These are phyloP conservation scores for Hepsetus odoe DNA, from an alignment of 2,113 vertebrate genomes.

Conservation along the genomic window DNA sequence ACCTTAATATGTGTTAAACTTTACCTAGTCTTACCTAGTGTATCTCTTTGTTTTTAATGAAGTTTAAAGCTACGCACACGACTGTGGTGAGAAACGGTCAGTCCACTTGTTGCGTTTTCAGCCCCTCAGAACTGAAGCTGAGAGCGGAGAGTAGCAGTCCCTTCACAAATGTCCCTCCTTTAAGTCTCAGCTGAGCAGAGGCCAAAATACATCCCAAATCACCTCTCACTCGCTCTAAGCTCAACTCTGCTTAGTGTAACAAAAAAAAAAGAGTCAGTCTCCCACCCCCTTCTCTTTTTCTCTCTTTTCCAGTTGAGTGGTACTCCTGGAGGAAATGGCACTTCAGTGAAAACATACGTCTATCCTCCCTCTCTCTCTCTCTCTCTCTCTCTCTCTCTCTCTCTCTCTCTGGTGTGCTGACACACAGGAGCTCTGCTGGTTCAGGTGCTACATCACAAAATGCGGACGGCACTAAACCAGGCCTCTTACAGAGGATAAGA, in stretches of 20 bases:
- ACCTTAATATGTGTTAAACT: too few species aligned
- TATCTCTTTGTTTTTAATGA: too few species aligned
- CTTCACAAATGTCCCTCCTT: background rate
- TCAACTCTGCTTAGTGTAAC: conserved; percentile 23
- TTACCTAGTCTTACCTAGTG: too few species aligned
- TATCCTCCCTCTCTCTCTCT: conserved; percentile 3
- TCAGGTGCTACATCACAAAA: background rate
- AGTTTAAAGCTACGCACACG: background rate
- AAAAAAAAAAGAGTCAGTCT: conserved; percentile 29
- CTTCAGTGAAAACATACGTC: conserved; percentile 34
- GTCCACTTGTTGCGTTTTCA: background rate
- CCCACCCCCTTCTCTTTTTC: background rate
- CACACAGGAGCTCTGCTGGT: background rate
- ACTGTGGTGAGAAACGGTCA: background rate
- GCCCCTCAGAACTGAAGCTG: background rate
- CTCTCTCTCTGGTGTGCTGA: conserved; percentile 4
- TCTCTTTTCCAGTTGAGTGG: conserved; percentile 48
- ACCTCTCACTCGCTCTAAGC: conserved; percentile 3
- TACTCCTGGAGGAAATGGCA: conserved; percentile 45
- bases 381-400: background rate
- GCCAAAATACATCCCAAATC: conserved; percentile 19
- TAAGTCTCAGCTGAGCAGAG: conserved; percentile 25
- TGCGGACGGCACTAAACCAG: background rate
- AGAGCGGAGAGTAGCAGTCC: conserved; percentile 2
- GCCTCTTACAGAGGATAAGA: background rate